Percentiles rank a stretch among this genome's conserved stretches.
Evolutionary conservation across 2,888 invertebrate species (phyloP).

Genomic region (Dryadula phaetusa): DNA sequence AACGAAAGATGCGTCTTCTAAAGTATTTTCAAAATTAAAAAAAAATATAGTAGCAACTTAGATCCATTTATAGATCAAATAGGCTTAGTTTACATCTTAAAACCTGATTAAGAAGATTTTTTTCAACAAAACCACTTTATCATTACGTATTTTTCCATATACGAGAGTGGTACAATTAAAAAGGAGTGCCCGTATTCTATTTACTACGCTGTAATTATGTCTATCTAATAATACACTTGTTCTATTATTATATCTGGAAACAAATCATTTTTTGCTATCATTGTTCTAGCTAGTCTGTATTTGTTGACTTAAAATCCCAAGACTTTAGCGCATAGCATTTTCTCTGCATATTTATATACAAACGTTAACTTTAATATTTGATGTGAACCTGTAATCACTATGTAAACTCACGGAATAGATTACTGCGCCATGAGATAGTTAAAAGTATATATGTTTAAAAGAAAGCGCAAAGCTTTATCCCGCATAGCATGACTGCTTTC

Average conservation of each 20-base stretch:
- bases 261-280: constrained; percentile 1
- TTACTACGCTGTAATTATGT: no score
- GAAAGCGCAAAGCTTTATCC: no score
- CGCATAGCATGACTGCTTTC: no score
- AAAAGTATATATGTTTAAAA: no score
- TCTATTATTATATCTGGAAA: background rate
- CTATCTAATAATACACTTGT: background rate
- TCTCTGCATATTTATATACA: no score
- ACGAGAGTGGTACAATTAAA: background rate
- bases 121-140: background rate
- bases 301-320: background rate
- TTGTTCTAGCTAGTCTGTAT: background rate
- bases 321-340: no score
- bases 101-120: background rate
- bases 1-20: background rate
- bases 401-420: no score
- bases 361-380: no score
- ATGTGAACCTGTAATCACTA: no score
- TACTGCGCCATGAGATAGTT: no score
- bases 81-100: background rate
- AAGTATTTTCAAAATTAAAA: background rate
- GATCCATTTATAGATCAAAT: constrained; percentile 4
- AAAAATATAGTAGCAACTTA: background rate
- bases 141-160: background rate
- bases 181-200: constrained; percentile 6